Percentiles rank a stretch among this genome's conserved stretches.
Conservation (phyloP, 2,113 vertebrate species). For the Antigone vipio region DNA sequence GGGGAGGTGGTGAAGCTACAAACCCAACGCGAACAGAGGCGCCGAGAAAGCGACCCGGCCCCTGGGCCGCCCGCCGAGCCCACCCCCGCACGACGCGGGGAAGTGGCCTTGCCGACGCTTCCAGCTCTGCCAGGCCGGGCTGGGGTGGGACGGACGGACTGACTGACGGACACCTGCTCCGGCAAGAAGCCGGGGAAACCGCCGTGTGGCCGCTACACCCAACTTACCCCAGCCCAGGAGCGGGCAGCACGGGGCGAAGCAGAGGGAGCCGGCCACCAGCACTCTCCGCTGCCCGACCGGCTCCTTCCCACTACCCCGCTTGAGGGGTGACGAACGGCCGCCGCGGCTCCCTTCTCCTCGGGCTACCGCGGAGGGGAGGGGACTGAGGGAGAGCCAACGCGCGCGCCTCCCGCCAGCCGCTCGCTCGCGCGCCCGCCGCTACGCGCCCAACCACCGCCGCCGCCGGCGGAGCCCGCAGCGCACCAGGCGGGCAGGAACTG, state of each 20-base stretch:
- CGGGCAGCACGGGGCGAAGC: not conserved
- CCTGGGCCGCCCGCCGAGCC: not conserved
- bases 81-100: not conserved
- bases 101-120: not conserved
- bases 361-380: not conserved
- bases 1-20: fast-evolving
- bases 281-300: not conserved
- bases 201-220: not conserved
- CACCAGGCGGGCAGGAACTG: not conserved
- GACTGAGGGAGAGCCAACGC: not conserved
- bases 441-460: not conserved
- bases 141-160: too few relatives aligned
- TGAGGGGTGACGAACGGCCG: not conserved
- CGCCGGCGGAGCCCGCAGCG: not conserved
- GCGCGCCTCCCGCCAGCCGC: not conserved
- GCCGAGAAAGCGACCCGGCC: too few relatives aligned
- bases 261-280: not conserved
- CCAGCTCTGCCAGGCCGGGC: not conserved
- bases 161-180: not conserved
- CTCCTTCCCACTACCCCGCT: not conserved
- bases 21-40: not conserved
- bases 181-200: too few relatives aligned
- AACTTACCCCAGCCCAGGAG: not conserved
- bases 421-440: not conserved
- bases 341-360: not conserved